phyloP scores from a whole-genome alignment of 2,113 vertebrate species.

The Albula glossodonta region DNA sequence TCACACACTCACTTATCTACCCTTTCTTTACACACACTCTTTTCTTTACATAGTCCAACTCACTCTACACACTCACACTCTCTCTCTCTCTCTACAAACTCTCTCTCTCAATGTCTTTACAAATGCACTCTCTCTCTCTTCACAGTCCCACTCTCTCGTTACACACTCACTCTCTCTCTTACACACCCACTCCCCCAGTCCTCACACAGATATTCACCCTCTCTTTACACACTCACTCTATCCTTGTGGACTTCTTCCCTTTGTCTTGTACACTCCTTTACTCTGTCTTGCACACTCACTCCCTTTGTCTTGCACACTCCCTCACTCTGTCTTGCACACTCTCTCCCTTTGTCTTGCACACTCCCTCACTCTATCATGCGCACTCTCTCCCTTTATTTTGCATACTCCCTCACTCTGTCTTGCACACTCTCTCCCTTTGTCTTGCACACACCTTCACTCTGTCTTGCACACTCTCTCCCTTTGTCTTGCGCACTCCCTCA shows the following conservation, averaged over 20 bases:
- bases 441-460: not conserved
- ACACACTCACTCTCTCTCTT: constrained; percentile 23
- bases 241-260: too few species aligned
- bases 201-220: not conserved
- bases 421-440: not conserved
- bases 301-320: not conserved
- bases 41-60: not conserved
- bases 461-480: too few species aligned
- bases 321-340: not conserved
- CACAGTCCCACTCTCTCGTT: not conserved
- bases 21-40: not conserved
- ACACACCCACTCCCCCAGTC: not conserved
- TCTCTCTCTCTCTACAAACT: not conserved
- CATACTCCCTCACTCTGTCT: not conserved
- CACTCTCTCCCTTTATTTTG: too few species aligned
- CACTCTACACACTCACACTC: too few species aligned
- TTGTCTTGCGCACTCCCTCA: not conserved
- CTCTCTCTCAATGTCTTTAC: constrained; percentile 1
- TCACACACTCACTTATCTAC: too few species aligned
- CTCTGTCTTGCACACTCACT: not conserved
- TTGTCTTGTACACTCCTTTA: not conserved
- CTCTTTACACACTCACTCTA: too few species aligned
- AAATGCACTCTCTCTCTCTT: not conserved
- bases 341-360: not conserved
- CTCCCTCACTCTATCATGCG: too few species aligned